Conservation (phyloP, 2,888 invertebrate genomes). For the Baronia brevicornis region DNA sequence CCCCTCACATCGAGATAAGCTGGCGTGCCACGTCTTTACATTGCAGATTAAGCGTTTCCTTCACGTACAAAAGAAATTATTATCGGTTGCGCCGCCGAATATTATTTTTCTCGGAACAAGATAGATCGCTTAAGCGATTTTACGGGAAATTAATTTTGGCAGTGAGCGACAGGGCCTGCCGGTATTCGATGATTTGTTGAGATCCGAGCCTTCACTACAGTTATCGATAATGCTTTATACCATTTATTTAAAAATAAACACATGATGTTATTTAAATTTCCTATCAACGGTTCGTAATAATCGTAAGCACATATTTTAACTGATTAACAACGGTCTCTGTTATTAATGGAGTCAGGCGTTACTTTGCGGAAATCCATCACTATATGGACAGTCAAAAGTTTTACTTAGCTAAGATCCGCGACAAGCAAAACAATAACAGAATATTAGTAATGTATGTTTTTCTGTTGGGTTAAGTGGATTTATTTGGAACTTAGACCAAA, state of each 20-base stretch:
- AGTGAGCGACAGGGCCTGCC: conserved; percentile 60
- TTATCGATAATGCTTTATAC: conserved; percentile 59
- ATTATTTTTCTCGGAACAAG: conserved; percentile 67
- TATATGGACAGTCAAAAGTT: too few species aligned
- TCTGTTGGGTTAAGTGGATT: too few species aligned
- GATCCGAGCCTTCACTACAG: conserved; percentile 38
- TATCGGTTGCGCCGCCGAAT: conserved; percentile 47
- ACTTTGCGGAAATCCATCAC: too few species aligned
- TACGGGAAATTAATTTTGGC: conserved; percentile 70
- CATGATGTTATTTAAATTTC: conserved; percentile 45
- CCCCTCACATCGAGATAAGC: conserved; percentile 50
- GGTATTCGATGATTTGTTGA: conserved; percentile 56
- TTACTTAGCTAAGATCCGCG: too few species aligned
- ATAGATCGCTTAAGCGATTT: conserved; percentile 69
- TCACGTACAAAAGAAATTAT: conserved; percentile 44
- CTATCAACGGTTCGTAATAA: conserved; percentile 49
- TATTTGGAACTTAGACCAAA: too few species aligned
- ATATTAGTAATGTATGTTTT: too few species aligned
- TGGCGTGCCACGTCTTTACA: conserved; percentile 35
- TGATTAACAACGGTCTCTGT: conserved; percentile 36
- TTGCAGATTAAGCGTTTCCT: conserved; percentile 52
- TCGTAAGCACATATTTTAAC: conserved; percentile 27
- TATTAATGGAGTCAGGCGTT: too few species aligned
- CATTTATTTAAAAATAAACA: conserved; percentile 54
- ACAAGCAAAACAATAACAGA: too few species aligned